A percentile compares a stretch with the other conserved stretches of the same genome.
Conservation (phyloP, 2,797 vertebrate species). For the Channallabes apus region DNA sequence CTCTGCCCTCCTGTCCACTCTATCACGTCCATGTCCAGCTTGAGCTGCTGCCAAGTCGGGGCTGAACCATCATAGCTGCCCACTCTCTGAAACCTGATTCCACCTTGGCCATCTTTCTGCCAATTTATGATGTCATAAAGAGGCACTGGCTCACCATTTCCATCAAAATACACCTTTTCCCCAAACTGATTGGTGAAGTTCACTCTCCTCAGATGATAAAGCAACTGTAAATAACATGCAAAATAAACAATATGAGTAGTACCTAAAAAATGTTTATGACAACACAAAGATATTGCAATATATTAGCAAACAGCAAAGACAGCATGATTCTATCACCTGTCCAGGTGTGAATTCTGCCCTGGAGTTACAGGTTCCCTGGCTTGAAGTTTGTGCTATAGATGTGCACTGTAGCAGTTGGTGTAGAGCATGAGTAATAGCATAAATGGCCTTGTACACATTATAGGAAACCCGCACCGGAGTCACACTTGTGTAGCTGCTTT, state of each 20-base stretch:
- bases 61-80: conserved; percentile 75
- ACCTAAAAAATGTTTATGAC: not conserved
- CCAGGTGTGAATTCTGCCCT: conserved; percentile 50
- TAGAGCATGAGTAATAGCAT: conserved; percentile 60
- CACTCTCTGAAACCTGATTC: conserved; percentile 72
- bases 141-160: conserved; percentile 72
- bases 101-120: conserved; percentile 65
- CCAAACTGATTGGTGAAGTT: conserved; percentile 73
- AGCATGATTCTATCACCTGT: conserved; percentile 51
- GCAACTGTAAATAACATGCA: conserved; percentile 60
- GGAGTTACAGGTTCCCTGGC: conserved; percentile 45
- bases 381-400: conserved; percentile 16
- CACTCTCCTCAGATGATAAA: conserved; percentile 68
- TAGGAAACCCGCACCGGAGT: conserved; percentile 63
- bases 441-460: conserved; percentile 66
- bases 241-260: not conserved
- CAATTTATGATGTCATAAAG: conserved; percentile 77
- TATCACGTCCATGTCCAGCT: conserved; percentile 62
- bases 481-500: conserved; percentile 66
- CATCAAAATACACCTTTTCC: conserved; percentile 73
- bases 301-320: not conserved
- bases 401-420: conserved; percentile 56
- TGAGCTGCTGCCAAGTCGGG: conserved; percentile 62
- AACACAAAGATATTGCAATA: not conserved
- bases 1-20: conserved; percentile 66